Evolutionary conservation across 1,140 invertebrate species (phyloP).

Genomic region (Planococcus citri): DNA sequence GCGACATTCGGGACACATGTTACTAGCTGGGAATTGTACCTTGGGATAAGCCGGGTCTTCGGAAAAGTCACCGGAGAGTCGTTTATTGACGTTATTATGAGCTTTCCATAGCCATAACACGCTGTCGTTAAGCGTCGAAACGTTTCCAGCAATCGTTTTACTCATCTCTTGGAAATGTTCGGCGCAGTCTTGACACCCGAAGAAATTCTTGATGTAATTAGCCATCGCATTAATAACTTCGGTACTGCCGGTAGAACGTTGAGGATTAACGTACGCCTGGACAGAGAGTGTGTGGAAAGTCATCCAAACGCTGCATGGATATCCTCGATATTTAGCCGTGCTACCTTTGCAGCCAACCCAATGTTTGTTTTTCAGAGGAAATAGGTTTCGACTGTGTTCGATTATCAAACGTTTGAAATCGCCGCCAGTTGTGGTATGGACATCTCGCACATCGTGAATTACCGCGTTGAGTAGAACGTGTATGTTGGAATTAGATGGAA

Average conservation of each 20-base stretch:
- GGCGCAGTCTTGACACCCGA: constrained; percentile 83
- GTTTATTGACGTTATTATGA: constrained; percentile 86
- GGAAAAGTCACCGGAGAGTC: constrained; percentile 68
- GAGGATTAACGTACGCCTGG: constrained; percentile 44
- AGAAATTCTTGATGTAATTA: constrained; percentile 83
- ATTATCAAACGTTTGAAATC: constrained; percentile 42
- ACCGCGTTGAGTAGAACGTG: constrained; percentile 48
- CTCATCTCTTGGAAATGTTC: constrained; percentile 77
- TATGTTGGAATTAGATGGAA: constrained; percentile 54
- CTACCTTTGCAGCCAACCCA: constrained; percentile 80
- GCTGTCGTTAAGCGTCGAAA: constrained; percentile 54
- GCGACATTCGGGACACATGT: constrained; percentile 57
- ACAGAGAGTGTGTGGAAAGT: constrained; percentile 89
- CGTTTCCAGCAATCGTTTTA: constrained; percentile 49
- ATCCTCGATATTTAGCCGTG: constrained; percentile 59
- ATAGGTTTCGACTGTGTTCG: constrained; percentile 37
- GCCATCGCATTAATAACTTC: constrained; percentile 69
- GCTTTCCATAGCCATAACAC: constrained; percentile 90
- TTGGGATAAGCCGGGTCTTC: constrained; percentile 88
- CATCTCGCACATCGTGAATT: constrained; percentile 35
- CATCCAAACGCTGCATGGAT: constrained; percentile 90
- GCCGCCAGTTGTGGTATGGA: constrained; percentile 41
- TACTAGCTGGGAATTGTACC: constrained; percentile 67
- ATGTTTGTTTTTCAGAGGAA: constrained; percentile 40
- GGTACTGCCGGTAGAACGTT: constrained; percentile 33